Percentiles rank a stretch among this genome's conserved stretches.
phyloP scores from a whole-genome alignment of 1,140 invertebrate genomes.

The Cotesia glomerata region DNA sequence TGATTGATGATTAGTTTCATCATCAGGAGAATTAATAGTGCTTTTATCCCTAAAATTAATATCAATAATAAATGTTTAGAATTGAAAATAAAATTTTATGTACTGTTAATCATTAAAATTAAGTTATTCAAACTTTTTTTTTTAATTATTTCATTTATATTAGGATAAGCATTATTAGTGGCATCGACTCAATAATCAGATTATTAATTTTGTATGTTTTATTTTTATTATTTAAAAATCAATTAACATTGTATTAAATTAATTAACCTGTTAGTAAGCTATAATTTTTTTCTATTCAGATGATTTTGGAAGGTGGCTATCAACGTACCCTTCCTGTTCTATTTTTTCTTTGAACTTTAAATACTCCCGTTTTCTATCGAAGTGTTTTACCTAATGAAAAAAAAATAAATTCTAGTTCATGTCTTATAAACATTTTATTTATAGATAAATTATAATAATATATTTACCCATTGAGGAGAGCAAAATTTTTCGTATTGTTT shows the following conservation, averaged over 20 bases:
- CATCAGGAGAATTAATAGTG: background rate
- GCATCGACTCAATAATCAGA: too few species aligned
- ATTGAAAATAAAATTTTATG: too few species aligned
- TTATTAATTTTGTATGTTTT: too few species aligned
- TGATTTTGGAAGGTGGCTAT: conserved; percentile 49
- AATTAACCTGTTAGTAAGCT: conserved; percentile 28
- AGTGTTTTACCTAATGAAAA: conserved; percentile 81
- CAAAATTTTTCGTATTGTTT: conserved; percentile 83
- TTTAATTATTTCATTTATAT: too few species aligned
- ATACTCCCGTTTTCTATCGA: conserved; percentile 88
- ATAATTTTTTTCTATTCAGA: background rate
- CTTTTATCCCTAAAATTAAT: conserved; percentile 10
- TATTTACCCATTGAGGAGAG: conserved; percentile 80
- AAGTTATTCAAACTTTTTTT: too few species aligned
- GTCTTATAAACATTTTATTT: conserved; percentile 7
- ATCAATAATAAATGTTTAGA: background rate
- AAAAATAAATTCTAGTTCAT: conserved; percentile 8
- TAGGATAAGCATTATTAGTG: too few species aligned
- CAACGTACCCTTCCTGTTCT: conserved; percentile 84
- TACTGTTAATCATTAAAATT: too few species aligned
- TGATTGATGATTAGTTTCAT: background rate
- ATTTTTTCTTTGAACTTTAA: conserved; percentile 88
- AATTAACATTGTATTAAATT: conserved; percentile 22
- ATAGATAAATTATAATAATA: conserved; percentile 14
- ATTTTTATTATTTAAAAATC: conserved; percentile 8